Conservation (phyloP, 2,888 invertebrate genomes). For the Yponomeuta evonymella region DNA sequence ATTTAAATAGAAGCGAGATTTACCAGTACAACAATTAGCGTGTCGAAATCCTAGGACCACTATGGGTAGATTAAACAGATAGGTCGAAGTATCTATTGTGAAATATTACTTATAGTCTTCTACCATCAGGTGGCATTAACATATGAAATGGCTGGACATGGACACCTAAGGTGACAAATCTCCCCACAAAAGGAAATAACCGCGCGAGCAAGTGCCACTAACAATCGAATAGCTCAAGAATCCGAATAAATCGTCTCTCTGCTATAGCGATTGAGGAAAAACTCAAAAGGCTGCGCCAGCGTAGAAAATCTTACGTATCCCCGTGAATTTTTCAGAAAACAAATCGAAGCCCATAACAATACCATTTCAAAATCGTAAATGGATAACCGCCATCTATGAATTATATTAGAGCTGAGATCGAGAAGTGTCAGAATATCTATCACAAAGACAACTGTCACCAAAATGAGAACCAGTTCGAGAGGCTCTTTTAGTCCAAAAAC, state of each 20-base stretch:
- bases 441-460: too few relatives aligned
- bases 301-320: too few relatives aligned
- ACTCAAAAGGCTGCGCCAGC: too few relatives aligned
- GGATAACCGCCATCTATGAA: too few relatives aligned
- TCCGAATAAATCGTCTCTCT: constrained; percentile 26
- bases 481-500: too few relatives aligned
- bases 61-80: background rate
- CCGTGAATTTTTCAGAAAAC: too few relatives aligned
- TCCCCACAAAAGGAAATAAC: constrained; percentile 35
- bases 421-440: too few relatives aligned
- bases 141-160: background rate
- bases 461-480: too few relatives aligned
- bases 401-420: too few relatives aligned
- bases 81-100: background rate
- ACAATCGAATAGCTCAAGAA: constrained; percentile 24
- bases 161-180: constrained; percentile 28
- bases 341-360: too few relatives aligned
- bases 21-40: background rate
- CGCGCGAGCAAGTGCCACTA: constrained; percentile 21
- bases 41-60: background rate
- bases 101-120: background rate
- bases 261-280: too few relatives aligned
- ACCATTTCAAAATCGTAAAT: too few relatives aligned
- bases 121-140: background rate
- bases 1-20: constrained; percentile 1